phyloP scores from a whole-genome alignment of 1,140 invertebrate genomes.

The Caenorhabditis briggsae region DNA sequence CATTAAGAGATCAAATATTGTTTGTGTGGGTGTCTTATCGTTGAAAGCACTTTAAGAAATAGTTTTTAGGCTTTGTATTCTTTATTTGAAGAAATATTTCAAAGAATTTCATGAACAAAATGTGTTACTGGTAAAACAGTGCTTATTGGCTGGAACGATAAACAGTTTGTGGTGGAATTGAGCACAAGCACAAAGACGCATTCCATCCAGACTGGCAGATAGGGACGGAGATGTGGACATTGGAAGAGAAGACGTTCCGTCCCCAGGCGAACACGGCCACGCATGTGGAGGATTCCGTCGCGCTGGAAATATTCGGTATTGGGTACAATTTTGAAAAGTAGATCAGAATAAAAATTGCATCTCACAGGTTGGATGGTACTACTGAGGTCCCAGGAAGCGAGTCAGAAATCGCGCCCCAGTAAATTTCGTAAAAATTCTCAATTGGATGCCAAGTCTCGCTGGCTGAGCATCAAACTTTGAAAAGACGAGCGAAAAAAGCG shows the following conservation, averaged over 20 bases:
- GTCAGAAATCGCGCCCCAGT: too few relatives aligned
- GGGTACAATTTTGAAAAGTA: background rate
- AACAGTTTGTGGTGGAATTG: constrained; percentile 41
- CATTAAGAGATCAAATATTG: constrained; percentile 7
- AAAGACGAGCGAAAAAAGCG: too few relatives aligned
- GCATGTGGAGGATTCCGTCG: constrained; percentile 26
- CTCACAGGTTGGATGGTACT: too few relatives aligned
- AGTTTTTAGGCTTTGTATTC: too few relatives aligned
- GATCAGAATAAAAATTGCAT: background rate
- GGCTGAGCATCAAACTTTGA: too few relatives aligned
- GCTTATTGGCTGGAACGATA: constrained; percentile 33
- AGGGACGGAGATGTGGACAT: constrained; percentile 35
- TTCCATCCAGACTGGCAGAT: constrained; percentile 38
- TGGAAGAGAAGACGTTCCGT: background rate
- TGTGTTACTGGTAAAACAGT: constrained; percentile 12
- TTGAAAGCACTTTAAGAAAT: background rate
- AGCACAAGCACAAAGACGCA: constrained; percentile 38
- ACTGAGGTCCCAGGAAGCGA: too few relatives aligned
- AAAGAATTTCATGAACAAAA: constrained; percentile 10
- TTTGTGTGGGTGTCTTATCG: too few relatives aligned
- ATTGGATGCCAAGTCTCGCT: too few relatives aligned
- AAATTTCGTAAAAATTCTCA: too few relatives aligned
- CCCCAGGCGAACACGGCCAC: constrained; percentile 27
- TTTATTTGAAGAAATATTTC: too few relatives aligned
- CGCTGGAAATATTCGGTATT: background rate